A percentile compares a stretch with the other conserved stretches of the same genome.
Conservation (phyloP, 2,888 invertebrate genomes). For the Malthinus flaveolus region DNA sequence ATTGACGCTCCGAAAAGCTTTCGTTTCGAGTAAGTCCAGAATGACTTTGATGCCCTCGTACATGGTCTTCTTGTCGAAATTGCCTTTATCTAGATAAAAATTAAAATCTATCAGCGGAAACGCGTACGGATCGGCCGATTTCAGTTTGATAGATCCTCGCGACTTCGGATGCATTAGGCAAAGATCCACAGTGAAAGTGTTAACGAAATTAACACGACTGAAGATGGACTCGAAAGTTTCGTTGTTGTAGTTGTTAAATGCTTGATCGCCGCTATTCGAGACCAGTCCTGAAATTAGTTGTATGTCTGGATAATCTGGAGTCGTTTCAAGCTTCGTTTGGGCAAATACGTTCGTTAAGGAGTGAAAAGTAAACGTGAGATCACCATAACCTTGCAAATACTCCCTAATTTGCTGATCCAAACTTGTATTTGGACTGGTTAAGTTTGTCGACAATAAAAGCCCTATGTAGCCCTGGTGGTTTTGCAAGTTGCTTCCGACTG, state of each 20-base stretch:
- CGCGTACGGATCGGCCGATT: conserved; percentile 39
- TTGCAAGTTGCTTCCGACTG: conserved; percentile 76
- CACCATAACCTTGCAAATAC: conserved; percentile 33
- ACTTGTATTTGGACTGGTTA: conserved; percentile 9
- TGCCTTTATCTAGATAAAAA: conserved; percentile 46
- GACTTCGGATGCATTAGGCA: conserved; percentile 41
- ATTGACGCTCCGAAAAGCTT: conserved; percentile 63
- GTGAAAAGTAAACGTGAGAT: conserved; percentile 34
- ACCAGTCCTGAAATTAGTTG: conserved; percentile 22
- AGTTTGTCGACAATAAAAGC: conserved; percentile 59
- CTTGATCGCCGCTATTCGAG: conserved; percentile 3
- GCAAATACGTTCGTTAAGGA: conserved; percentile 32
- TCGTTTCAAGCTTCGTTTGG: conserved; percentile 13
- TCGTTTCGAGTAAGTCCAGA: conserved; percentile 49
- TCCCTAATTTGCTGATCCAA: conserved; percentile 25
- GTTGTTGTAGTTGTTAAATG: conserved; percentile 7
- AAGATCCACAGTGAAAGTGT: conserved; percentile 28
- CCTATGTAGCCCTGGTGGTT: conserved; percentile 75
- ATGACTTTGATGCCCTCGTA: conserved; percentile 60
- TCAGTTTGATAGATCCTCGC: conserved; percentile 36
- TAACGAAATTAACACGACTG: conserved; percentile 19
- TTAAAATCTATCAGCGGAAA: conserved; percentile 41
- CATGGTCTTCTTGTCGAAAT: conserved; percentile 67
- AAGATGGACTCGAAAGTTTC: conserved; percentile 13
- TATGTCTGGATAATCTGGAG: conserved; percentile 29